phyloP scores from a whole-genome alignment of 2,888 invertebrate species.

The Cryptophagus acutangulus region DNA sequence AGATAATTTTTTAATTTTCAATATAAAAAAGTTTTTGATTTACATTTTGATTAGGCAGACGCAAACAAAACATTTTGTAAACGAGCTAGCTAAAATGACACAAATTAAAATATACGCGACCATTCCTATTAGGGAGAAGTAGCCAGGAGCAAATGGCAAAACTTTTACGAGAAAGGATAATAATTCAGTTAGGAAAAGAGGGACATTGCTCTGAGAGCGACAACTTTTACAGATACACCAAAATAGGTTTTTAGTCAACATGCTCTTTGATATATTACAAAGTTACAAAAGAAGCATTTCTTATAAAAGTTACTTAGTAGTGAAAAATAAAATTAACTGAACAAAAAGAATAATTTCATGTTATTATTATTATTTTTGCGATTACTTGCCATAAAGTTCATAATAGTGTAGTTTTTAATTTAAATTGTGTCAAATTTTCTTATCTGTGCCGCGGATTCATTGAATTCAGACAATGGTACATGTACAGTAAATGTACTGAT shows the following conservation, averaged over 20 bases:
- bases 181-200: slow-evolving; percentile 42
- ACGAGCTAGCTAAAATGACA: slow-evolving; percentile 30
- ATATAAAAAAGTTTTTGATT: slow-evolving; percentile 23
- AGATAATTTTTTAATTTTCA: too few relatives aligned
- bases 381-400: too few relatives aligned
- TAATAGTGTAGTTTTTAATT: too few relatives aligned
- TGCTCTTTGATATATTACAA: slow-evolving; percentile 22
- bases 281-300: slow-evolving; percentile 16
- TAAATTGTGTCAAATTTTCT: too few relatives aligned
- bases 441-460: too few relatives aligned
- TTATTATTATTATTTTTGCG: too few relatives aligned
- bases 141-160: slow-evolving; percentile 38
- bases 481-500: too few relatives aligned
- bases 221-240: slow-evolving; percentile 36
- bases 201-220: slow-evolving; percentile 33
- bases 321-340: not conserved
- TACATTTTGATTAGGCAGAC: slow-evolving; percentile 25
- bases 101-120: slow-evolving; percentile 42
- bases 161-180: slow-evolving; percentile 43
- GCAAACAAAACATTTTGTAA: slow-evolving; percentile 27
- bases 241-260: slow-evolving; percentile 29
- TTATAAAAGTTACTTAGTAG: slow-evolving; percentile 15
- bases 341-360: not conserved
- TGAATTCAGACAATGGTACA: too few relatives aligned
- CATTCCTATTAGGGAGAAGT: slow-evolving; percentile 33